Base-by-base conservation (phyloP, 1,140 invertebrate genomes). In the Plectrocnemia conspersa region DNA sequence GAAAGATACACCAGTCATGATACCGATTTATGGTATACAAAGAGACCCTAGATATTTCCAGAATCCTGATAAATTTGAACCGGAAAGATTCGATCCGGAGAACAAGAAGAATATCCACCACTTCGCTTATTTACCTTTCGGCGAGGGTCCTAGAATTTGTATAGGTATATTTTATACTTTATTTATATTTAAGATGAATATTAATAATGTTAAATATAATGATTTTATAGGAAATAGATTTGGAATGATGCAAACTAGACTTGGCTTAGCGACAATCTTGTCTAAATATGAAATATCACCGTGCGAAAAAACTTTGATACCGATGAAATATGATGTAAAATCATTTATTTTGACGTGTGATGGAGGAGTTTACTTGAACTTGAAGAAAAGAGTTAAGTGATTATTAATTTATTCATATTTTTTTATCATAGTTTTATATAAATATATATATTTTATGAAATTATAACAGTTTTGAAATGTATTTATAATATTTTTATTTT, bases 121-220 rank as follows among this genome's bases (percentile, higher is more conserved):
- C 0, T 74, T 70, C 15, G 59, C 67, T 3, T 77, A 73, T 55
- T 38, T 79, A 36, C 71, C 75, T 2, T 83, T 83, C 63, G 78
- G 78, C 6, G 79, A 79, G 49, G 79, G 79, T 5, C 69, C 70
- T 1, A 64, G 79, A 36, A 74, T 77, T 54, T 81, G 79, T 59
- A 77, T 81, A 50, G 79, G 76, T 77, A 63, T 5, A 15, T 66
- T 29, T 4, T 42, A 16, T 11, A 42, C 7, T 25, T 45, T 9
- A 15, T 7, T 25, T 24, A 46, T 13, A 24, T 27, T 23, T 18
- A 32, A 5, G 18, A 13, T 23, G 6, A 6, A 9, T 19, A 24
- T 11, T 25, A 9, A 41, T 41, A 18, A 18, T 4, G 13, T 40
- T 18, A 9, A 36, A n/a, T 7, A 36, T 36, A n/a, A 29, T 29